Evolutionary conservation across 2,797 vertebrate genomes (phyloP), one percentile per base, ranked within the genome.

Genomic region (Sebastes hopkinsi): DNA sequence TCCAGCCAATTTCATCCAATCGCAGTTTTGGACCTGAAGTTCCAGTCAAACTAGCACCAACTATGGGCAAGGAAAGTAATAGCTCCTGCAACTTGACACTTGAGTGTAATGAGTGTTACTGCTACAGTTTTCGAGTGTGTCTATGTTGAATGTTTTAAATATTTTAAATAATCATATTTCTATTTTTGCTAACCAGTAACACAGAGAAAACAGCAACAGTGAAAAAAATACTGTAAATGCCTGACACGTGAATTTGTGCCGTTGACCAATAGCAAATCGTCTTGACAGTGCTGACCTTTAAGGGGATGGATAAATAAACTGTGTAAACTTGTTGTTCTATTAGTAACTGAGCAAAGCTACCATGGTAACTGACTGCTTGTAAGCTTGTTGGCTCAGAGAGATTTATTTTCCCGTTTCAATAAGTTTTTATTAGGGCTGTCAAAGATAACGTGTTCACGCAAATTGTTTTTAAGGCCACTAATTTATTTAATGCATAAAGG

Each of bases 381-480:
- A 13, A 34, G 6, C 18, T 18, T 36, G 14, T 73, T 73, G 9
- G 16, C 11, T 27, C 23, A 56, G 23, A 71, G 14, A 56, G 11
- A n/a, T 56, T 46, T 56, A 18, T 10, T 27, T 32, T 27, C 29
- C 16, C 4, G 27, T 7, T 38, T 38, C 8, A 52, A 18, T 18
- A 27, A 42, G 23, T 11, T 66, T 66, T 25, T 58, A 56, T 58
- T 42, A 16, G 14, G 14, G 38, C 38, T 42, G 38, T 42, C 38
- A 42, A 42, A 42, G 38, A 42, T 42, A 42, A 42, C 0, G 38
- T 0, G 0, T 16, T 42, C 0, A 42, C 5, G 0, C 38, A 42
- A 42, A 16, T 42, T 16, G 0, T 0, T 42, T 16, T 42, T 42
- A 42, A 42, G 0, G 38, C 5, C 13, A 42, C 2, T 16, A 6